These are phyloP conservation scores for Lerema accius DNA, from an alignment of 1,140 invertebrate genomes.

Conservation along the genomic window DNA sequence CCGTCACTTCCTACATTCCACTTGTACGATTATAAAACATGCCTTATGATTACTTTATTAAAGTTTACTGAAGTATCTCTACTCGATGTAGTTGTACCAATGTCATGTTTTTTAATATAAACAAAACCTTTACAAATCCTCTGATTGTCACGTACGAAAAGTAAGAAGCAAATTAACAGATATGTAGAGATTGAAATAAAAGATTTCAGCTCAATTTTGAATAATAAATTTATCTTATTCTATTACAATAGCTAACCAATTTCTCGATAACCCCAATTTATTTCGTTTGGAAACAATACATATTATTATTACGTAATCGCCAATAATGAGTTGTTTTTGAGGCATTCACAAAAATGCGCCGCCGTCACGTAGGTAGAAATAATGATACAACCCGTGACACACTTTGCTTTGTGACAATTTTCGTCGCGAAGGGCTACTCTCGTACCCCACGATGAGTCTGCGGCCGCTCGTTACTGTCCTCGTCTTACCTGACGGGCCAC, in stretches of 20 bases:
- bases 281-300: background rate
- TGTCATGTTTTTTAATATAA: background rate
- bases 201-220: too few relatives aligned
- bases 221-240: too few relatives aligned
- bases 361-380: constrained; percentile 51
- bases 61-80: background rate
- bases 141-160: too few relatives aligned
- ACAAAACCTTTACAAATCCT: too few relatives aligned
- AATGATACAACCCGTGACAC: constrained; percentile 74
- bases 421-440: constrained; percentile 71
- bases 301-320: background rate
- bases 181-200: too few relatives aligned
- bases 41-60: constrained; percentile 20
- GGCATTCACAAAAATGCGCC: background rate
- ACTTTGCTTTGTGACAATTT: constrained; percentile 75
- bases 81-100: background rate
- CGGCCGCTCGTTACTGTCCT: constrained; percentile 76
- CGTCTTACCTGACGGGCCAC: constrained; percentile 59
- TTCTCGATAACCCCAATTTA: too few relatives aligned
- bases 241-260: too few relatives aligned
- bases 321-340: constrained; percentile 21
- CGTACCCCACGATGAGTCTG: constrained; percentile 63
- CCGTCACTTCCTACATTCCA: constrained; percentile 67
- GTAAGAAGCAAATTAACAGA: too few relatives aligned
- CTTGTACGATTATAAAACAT: constrained; percentile 28